Conservation (phyloP, 2,797 vertebrate species). For the Siniperca undulata region DNA sequence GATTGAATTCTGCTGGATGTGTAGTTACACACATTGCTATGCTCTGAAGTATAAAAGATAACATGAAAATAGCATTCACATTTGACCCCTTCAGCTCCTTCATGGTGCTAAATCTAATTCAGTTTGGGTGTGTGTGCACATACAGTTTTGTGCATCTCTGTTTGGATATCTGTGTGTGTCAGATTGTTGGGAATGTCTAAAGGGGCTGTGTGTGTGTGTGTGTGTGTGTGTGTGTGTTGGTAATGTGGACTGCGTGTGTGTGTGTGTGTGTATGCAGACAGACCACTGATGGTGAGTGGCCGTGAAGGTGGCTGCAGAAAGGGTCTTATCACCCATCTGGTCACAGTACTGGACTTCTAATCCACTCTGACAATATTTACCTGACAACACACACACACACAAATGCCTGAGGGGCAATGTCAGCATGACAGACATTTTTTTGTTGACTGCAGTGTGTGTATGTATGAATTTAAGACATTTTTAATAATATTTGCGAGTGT, state of each 20-base stretch:
- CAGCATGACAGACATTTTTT: conserved; percentile 33
- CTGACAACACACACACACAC: conserved; percentile 18
- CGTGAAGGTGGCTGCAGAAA: conserved; percentile 61
- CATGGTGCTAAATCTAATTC: conserved; percentile 51
- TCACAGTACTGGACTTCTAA: conserved; percentile 62
- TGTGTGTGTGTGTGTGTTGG: not conserved
- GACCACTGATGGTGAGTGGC: conserved; percentile 57
- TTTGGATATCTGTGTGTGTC: conserved; percentile 10
- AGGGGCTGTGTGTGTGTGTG: not conserved
- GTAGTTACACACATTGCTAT: conserved; percentile 9
- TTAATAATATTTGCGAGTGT: conserved; percentile 26
- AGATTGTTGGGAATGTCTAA: conserved; percentile 20
- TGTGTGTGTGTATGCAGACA: conserved; percentile 26
- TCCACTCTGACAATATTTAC: conserved; percentile 74
- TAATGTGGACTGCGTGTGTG: not conserved
- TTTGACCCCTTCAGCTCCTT: conserved; percentile 16
- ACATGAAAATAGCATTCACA: conserved; percentile 33
- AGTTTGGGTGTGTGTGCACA: not conserved
- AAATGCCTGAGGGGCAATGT: conserved; percentile 35
- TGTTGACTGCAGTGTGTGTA: conserved; percentile 29
- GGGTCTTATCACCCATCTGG: conserved; percentile 71
- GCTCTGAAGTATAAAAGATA: conserved; percentile 42
- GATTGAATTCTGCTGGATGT: conserved; percentile 37
- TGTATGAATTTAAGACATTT: conserved; percentile 34
- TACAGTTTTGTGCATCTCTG: conserved; percentile 2